Evolutionary conservation across 1,140 invertebrate genomes (phyloP).

Genomic region (Ptiloglossa arizonensis): DNA sequence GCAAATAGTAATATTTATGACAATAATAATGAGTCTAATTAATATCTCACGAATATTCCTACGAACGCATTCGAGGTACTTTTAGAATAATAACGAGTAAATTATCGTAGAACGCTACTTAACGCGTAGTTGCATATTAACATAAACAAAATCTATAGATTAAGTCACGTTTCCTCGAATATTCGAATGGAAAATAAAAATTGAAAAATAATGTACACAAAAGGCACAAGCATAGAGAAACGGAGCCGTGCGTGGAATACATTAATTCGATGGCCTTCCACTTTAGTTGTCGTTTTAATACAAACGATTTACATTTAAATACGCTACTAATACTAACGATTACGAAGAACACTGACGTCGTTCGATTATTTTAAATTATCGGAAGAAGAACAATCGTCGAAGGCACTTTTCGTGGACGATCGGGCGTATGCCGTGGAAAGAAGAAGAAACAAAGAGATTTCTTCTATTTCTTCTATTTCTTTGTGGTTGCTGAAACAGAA

Average conservation of each 20-base stretch:
- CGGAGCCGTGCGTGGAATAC: not conserved
- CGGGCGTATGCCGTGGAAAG: not conserved
- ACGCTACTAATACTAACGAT: conserved; percentile 37
- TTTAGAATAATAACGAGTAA: not conserved
- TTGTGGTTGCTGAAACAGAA: conserved; percentile 30
- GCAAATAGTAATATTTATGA: not conserved
- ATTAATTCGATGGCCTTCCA: not conserved
- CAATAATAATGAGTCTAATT: not conserved
- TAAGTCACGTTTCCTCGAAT: conserved; percentile 7
- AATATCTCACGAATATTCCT: not conserved
- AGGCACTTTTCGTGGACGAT: not conserved
- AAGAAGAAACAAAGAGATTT: not conserved
- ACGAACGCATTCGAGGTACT: not conserved
- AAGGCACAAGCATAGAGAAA: not conserved
- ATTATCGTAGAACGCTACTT: not conserved
- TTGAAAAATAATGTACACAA: not conserved
- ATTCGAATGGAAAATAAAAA: not conserved
- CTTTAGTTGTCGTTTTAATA: not conserved
- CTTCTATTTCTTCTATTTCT: conserved; percentile 36
- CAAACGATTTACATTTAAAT: conserved; percentile 26
- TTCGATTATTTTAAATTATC: not conserved
- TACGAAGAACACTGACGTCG: conserved; percentile 7
- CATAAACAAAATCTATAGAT: not conserved
- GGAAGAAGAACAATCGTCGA: not conserved
- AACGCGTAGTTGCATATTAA: not conserved